Percentiles rank a stretch among this genome's conserved stretches.
Evolutionary conservation across 2,797 vertebrate genomes (phyloP).

Genomic region (Phrynocephalus vlangalii): DNA sequence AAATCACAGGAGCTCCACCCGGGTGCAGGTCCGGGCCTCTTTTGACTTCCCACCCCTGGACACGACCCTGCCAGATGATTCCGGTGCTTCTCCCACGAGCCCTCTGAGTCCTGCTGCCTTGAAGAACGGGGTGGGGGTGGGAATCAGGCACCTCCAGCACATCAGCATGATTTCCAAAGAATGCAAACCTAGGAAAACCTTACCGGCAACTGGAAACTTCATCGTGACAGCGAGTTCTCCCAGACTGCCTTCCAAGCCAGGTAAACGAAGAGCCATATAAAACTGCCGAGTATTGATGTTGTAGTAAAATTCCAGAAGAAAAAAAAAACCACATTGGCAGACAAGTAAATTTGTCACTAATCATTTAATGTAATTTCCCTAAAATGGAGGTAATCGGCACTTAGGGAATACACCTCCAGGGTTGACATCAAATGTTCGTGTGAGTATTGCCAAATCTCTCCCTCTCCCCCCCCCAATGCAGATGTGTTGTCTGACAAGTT

Average conservation of each 20-base stretch:
- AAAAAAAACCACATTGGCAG: constrained; percentile 86
- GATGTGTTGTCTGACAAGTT: constrained; percentile 81
- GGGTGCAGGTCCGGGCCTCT: background rate
- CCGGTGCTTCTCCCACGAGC: constrained; percentile 9
- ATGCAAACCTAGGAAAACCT: constrained; percentile 79
- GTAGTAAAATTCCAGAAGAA: constrained; percentile 85
- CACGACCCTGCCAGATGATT: constrained; percentile 46
- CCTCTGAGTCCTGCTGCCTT: background rate
- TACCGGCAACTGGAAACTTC: constrained; percentile 70
- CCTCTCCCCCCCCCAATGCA: constrained; percentile 67
- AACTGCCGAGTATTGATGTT: constrained; percentile 86
- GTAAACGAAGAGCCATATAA: constrained; percentile 82
- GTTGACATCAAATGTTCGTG: constrained; percentile 82
- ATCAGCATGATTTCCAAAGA: constrained; percentile 67
- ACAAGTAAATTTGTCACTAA: constrained; percentile 88
- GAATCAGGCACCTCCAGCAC: constrained; percentile 60
- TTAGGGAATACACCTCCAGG: constrained; percentile 84
- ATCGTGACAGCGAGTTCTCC: constrained; percentile 80
- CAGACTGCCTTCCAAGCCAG: constrained; percentile 83
- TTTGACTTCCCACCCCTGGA: background rate
- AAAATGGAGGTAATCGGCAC: constrained; percentile 85
- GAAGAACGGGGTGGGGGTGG: background rate
- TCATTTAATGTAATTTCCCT: constrained; percentile 88
- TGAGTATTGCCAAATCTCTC: constrained; percentile 80
- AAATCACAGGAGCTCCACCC: background rate